These are phyloP conservation scores for Popillia japonica DNA, from an alignment of 1,140 invertebrate genomes.

Conservation along the genomic window DNA sequence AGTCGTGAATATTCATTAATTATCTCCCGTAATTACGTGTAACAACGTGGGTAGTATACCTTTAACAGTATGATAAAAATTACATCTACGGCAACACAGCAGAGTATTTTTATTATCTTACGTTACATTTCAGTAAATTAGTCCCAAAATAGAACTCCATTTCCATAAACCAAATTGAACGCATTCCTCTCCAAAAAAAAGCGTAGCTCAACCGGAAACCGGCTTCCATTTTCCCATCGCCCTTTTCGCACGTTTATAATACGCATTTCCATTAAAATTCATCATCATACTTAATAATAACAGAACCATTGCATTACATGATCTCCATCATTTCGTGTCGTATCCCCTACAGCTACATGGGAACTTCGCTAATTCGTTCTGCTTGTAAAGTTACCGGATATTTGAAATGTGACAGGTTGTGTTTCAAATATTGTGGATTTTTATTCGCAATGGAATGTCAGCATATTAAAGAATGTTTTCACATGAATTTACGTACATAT, in stretches of 20 bases:
- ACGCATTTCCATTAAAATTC: slow-evolving; percentile 8
- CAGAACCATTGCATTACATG: background rate
- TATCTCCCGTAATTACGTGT: too few relatives aligned
- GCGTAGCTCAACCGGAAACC: background rate
- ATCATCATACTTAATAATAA: background rate
- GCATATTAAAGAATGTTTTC: too few relatives aligned
- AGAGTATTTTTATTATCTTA: too few relatives aligned
- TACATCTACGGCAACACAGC: too few relatives aligned
- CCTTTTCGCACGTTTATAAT: background rate
- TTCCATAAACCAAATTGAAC: background rate
- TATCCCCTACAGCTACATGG: background rate
- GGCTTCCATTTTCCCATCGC: background rate
- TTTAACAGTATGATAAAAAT: too few relatives aligned
- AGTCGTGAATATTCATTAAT: too few relatives aligned
- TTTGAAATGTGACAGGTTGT: too few relatives aligned
- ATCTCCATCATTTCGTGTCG: background rate
- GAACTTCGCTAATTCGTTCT: background rate
- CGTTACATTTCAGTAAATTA: background rate
- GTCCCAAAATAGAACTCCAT: background rate
- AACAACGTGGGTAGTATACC: too few relatives aligned
- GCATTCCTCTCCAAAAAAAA: background rate
- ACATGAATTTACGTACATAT: too few relatives aligned
- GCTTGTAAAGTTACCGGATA: background rate
- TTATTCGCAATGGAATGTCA: too few relatives aligned
- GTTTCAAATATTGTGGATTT: too few relatives aligned